Evolutionary conservation across 2,888 invertebrate genomes (phyloP).

Genomic region (Blera fallax): DNA sequence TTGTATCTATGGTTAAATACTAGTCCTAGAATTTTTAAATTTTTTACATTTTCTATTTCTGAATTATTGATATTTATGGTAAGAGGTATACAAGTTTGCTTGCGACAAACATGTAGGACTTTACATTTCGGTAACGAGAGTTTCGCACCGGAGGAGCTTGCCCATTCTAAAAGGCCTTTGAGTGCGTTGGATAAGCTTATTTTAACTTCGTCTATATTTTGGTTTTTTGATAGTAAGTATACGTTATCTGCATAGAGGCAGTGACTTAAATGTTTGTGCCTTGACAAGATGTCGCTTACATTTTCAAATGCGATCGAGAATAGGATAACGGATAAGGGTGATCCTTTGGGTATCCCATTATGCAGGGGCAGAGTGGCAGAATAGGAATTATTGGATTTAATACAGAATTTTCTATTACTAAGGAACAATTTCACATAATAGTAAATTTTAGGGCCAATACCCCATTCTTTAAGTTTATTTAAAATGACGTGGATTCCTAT

Average conservation of each 20-base stretch:
- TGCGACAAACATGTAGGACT: too few relatives aligned
- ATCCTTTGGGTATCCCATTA: background rate
- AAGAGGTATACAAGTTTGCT: too few relatives aligned
- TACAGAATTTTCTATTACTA: background rate
- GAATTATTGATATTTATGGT: too few relatives aligned
- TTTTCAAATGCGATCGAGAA: background rate
- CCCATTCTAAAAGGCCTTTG: too few relatives aligned
- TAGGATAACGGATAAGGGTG: background rate
- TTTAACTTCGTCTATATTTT: too few relatives aligned
- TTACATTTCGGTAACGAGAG: too few relatives aligned
- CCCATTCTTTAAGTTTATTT: constrained; percentile 4
- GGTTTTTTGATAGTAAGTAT: too few relatives aligned
- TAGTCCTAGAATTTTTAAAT: background rate
- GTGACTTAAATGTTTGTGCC: too few relatives aligned
- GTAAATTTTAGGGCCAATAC: background rate
- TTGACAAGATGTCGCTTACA: too few relatives aligned
- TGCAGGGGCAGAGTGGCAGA: background rate
- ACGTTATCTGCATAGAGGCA: background rate
- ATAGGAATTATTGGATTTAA: background rate
- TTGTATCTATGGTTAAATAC: background rate
- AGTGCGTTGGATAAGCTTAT: too few relatives aligned
- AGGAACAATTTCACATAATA: background rate
- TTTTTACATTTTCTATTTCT: too few relatives aligned
- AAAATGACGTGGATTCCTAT: constrained; percentile 13
- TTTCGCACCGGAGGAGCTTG: too few relatives aligned